These are phyloP conservation scores for Drosophila truncata DNA, from an alignment of 1,140 invertebrate genomes.

Conservation along the genomic window DNA sequence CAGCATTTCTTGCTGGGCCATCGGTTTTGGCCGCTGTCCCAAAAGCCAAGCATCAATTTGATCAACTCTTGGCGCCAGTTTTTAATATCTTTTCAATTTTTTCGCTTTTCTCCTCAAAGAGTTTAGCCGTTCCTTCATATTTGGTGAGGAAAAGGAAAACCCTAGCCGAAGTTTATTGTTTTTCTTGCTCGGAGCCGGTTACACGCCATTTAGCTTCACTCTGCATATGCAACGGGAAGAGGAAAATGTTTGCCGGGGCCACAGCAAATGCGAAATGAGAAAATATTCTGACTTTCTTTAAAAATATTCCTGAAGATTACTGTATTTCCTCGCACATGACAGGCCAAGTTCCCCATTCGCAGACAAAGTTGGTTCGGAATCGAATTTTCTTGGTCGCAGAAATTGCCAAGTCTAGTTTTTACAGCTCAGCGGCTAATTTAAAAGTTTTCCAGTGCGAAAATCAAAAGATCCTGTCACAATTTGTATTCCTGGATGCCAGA, in stretches of 20 bases:
- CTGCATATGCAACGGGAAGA: conserved; percentile 53
- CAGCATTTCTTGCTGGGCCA: conserved; percentile 28
- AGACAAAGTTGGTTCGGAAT: conserved; percentile 50
- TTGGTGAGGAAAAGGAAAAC: conserved; percentile 2
- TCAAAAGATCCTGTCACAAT: conserved; percentile 43
- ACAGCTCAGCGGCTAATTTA: conserved; percentile 65
- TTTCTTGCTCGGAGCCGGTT: conserved; percentile 54
- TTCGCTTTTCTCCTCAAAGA: conserved; percentile 6
- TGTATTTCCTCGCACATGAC: conserved; percentile 41
- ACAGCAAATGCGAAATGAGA: conserved; percentile 51
- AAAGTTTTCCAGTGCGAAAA: conserved; percentile 64
- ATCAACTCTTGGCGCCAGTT: conserved; percentile 78
- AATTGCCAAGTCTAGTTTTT: conserved; percentile 55
- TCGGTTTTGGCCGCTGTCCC: conserved; percentile 67
- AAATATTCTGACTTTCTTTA: conserved; percentile 48
- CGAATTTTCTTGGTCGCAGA: conserved; percentile 53
- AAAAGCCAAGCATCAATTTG: conserved; percentile 79
- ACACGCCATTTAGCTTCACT: conserved; percentile 77
- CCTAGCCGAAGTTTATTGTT: conserved; percentile 24
- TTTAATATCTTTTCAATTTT: conserved; percentile 73
- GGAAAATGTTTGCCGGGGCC: conserved; percentile 44
- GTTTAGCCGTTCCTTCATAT: conserved; percentile 6
- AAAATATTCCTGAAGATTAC: conserved; percentile 32
- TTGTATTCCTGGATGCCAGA: conserved; percentile 20
- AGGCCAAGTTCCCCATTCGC: conserved; percentile 38